Base-by-base conservation (phyloP, 2,113 vertebrate genomes). In the Gallinago jamesoni region DNA sequence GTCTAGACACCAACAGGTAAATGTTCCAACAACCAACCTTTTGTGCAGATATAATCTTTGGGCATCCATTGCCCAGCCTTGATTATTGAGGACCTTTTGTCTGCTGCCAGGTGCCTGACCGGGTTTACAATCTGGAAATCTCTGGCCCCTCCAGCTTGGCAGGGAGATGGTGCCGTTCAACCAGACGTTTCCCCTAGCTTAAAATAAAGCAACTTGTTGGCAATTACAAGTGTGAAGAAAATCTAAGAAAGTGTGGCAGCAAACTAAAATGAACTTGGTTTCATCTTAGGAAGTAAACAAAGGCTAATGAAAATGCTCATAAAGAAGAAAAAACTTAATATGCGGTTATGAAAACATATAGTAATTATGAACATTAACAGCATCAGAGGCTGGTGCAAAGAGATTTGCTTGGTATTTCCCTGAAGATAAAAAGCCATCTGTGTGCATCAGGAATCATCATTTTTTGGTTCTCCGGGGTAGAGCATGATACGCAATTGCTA, bases 311-410 rank as follows among this genome's bases (percentile, higher is more conserved):
- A 96, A 95, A 80, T 70, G 50, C 78, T 96, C 78, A 94, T 95
- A 95, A 94, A 83, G 70, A 94, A 92, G 86, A 66, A 90, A 89
- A 96, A 87, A 3, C 80, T 74, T 95, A 94, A 94, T 96, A 80
- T 84, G 86, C 60, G 70, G 78, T 93, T 96, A 95, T 82, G 92
- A 96, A 97, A 96, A 94, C 92, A 88, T 92, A 91, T 63, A 96
- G 94, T 83, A 91, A 96, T 97, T 95, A 95, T 75, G 91, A 94
- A 80, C 95, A 96, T 94, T 96, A 96, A 84, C 87, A 92, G 47
- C 87, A 92, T 93, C 81, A 95, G 94, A 92, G 84, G 59, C 86
- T 93, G 77, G 81, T 90, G 87, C 87, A 80, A 93, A 94, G 94
- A 94, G 86, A 73, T 31, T 74, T 91, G 62, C 62, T 82, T 93